Conservation (phyloP, 2,797 vertebrate genomes). For the Potorous gilbertii region DNA sequence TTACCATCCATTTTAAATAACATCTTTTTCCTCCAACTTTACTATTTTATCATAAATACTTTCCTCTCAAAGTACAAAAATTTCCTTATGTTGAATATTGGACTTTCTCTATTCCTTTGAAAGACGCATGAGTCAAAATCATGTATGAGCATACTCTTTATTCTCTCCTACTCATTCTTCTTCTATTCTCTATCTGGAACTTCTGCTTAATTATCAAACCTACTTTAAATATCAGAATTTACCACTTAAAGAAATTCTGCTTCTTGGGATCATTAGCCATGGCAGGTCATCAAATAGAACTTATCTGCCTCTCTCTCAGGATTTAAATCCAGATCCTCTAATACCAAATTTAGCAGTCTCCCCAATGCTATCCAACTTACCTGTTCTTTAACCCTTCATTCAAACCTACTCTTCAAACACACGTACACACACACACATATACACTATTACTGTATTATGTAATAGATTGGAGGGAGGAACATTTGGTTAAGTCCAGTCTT, state of each 20-base stretch:
- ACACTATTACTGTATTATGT: no score
- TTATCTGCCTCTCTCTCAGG: neutral
- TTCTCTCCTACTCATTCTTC: slow-evolving; percentile 2
- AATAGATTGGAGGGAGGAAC: no score
- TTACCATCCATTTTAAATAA: slow-evolving; percentile 22
- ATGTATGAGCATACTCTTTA: slow-evolving; percentile 20
- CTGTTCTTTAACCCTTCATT: no score
- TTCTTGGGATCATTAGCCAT: neutral
- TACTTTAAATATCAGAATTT: slow-evolving; percentile 57
- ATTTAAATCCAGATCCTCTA: neutral
- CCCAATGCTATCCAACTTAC: neutral
- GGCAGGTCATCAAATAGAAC: neutral
- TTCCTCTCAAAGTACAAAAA: slow-evolving; percentile 24
- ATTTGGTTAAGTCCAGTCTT: no score
- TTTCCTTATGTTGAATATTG: neutral
- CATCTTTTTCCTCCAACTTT: neutral
- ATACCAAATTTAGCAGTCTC: neutral
- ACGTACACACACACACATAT: no score
- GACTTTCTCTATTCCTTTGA: slow-evolving; percentile 8
- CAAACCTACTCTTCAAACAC: no score
- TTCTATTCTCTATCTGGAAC: slow-evolving; percentile 45
- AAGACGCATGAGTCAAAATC: slow-evolving; percentile 29
- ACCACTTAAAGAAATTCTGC: slow-evolving; percentile 30
- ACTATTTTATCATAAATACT: neutral
- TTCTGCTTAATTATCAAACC: slow-evolving; percentile 26